Conservation (phyloP, 2,797 vertebrate species). For the Hafferia zeledoni region DNA sequence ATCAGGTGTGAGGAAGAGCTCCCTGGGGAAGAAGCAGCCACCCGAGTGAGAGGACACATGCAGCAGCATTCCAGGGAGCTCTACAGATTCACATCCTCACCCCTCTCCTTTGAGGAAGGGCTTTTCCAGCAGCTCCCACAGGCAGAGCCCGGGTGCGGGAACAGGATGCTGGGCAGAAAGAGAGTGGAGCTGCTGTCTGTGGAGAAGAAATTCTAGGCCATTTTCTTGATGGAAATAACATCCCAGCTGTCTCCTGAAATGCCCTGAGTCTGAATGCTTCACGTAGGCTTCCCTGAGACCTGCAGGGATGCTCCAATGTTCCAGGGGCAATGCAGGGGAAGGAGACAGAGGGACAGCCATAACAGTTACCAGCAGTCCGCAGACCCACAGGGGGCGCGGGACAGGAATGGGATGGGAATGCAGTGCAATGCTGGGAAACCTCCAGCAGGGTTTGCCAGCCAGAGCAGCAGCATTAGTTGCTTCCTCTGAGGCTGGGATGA, state of each 20-base stretch:
- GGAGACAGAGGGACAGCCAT: neutral
- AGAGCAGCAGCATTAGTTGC: neutral
- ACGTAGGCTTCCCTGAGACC: rapidly evolving
- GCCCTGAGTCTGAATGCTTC: rapidly evolving
- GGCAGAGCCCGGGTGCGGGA: rapidly evolving
- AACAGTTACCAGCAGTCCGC: neutral
- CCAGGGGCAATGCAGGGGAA: neutral
- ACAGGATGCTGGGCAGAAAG: rapidly evolving
- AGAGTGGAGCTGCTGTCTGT: neutral
- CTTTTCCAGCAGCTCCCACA: neutral
- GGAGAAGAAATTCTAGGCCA: neutral
- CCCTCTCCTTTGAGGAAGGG: neutral
- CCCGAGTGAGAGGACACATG: rapidly evolving
- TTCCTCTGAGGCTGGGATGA: neutral
- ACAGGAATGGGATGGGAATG: neutral
- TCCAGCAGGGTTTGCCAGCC: neutral
- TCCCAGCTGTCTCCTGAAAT: neutral
- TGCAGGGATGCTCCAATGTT: rapidly evolving
- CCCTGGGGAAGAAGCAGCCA: neutral
- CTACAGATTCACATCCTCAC: neutral
- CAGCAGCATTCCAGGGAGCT: neutral
- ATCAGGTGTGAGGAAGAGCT: neutral
- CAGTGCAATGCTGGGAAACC: neutral
- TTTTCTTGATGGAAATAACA: neutral
- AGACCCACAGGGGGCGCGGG: rapidly evolving